Evolutionary conservation across 64 coral and sea anemone species (phyloP).

Genomic region (Orbicella faveolata): DNA sequence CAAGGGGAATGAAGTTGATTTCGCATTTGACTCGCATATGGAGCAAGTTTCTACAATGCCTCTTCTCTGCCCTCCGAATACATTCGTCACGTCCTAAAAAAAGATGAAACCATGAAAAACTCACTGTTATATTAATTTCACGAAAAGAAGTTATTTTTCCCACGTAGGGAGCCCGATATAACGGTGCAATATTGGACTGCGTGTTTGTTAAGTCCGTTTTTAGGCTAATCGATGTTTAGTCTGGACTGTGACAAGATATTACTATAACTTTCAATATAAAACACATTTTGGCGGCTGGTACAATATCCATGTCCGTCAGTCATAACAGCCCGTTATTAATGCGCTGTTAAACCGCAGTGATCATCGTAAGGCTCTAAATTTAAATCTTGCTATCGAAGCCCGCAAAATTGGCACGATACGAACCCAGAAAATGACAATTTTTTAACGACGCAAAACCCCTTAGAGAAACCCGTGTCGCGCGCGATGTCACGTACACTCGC

Average conservation of each 20-base stretch:
- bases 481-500: not conserved
- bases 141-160: not conserved
- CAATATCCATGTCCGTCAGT: not conserved
- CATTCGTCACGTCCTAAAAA: conserved; percentile 57
- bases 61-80: conserved; percentile 56
- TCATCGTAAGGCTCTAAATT: not conserved
- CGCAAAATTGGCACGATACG: not conserved
- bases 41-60: conserved; percentile 50
- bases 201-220: not conserved
- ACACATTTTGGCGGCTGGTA: not conserved
- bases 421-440: not conserved
- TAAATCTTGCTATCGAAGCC: not conserved
- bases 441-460: not conserved
- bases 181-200: not conserved
- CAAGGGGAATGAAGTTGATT: conserved; percentile 69
- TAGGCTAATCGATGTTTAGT: not conserved
- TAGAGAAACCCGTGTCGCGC: not conserved
- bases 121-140: not conserved
- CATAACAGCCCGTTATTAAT: not conserved
- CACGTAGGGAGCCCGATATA: not conserved
- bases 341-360: not conserved
- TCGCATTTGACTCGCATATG: conserved; percentile 53
- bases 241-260: not conserved
- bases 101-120: not conserved
- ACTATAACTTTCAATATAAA: not conserved